Evolutionary conservation across 2,888 invertebrate species (phyloP), one percentile per base, ranked within the genome.

Genomic region (Gasteruption jaculator): DNA sequence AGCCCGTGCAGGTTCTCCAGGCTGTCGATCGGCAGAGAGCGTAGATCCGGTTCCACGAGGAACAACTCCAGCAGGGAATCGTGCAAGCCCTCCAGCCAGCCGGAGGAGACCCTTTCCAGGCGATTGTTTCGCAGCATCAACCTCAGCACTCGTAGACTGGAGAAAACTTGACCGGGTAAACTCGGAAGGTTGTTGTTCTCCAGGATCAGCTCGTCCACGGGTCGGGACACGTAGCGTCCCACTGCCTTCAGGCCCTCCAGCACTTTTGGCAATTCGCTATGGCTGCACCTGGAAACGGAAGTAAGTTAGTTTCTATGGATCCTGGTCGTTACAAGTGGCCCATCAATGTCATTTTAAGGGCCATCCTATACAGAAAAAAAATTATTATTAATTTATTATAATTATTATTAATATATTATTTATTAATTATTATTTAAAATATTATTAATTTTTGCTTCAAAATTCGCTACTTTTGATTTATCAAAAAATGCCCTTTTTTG

Each of bases 151-250:
- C 83, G 82, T 35, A 90, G 72, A 50, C 83, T 81, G 43, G 85
- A 80, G 63, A 91, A 91, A 41, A 86, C 79, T 52, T 85, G 81
- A 5, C 89, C 90, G 0, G 91, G 89, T n/a, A 91, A 61, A 1
- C 90, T 85, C 7, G 90, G 89, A 32, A 91, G 73, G 59, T 86
- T 85, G 67, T 91, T 91, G 61, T 89, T 90, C 73, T 91, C 91
- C 53, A 91, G 76, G 50, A 91, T 91, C 38, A 91, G 67, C 65
- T 91, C 91, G 68, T 91, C 91, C 54, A 91, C 82, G 4, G 86
- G 83, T 37, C 79, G 79, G 46, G 75, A 77, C 36, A 88, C 73
- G 45, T 77, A 77, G 35, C 81, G 78, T 46, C 82, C 81, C 22
- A 87, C 75, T 27, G 82, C 78, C 56, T 83, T 82, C 7, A 90